Evolutionary conservation across 2,888 invertebrate genomes (phyloP).

Genomic region (Scrobipalpa costella): DNA sequence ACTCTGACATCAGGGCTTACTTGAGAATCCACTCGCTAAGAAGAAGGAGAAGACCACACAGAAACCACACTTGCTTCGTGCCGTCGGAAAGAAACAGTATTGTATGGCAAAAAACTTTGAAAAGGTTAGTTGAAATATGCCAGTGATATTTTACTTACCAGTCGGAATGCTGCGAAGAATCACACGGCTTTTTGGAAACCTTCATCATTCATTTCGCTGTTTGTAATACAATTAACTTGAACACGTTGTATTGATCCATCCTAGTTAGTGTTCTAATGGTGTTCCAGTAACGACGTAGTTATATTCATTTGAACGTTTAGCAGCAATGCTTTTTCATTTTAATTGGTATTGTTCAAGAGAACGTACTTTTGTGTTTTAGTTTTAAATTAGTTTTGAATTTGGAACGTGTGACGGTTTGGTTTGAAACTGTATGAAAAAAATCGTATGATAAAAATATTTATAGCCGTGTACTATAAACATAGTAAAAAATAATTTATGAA

Average conservation of each 20-base stretch:
- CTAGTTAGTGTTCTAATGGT: constrained; percentile 69
- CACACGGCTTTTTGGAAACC: constrained; percentile 47
- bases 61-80: no score
- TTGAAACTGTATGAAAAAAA: not conserved
- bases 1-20: no score
- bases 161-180: constrained; percentile 31
- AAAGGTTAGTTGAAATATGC: no score
- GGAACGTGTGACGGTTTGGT: constrained; percentile 16
- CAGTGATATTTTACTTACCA: no score
- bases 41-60: no score
- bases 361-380: constrained; percentile 45
- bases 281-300: constrained; percentile 71
- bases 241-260: constrained; percentile 48
- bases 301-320: constrained; percentile 67
- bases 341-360: constrained; percentile 56
- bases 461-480: not conserved
- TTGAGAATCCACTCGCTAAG: no score
- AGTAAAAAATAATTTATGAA: not conserved
- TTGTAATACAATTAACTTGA: constrained; percentile 60
- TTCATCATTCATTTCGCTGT: constrained; percentile 48
- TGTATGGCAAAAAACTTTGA: no score
- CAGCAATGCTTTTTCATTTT: constrained; percentile 60
- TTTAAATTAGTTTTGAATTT: constrained; percentile 22
- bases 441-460: no score
- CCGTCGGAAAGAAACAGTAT: no score